These are phyloP conservation scores for Taurulus bubalis DNA, from an alignment of 2,113 vertebrate genomes.

Conservation along the genomic window DNA sequence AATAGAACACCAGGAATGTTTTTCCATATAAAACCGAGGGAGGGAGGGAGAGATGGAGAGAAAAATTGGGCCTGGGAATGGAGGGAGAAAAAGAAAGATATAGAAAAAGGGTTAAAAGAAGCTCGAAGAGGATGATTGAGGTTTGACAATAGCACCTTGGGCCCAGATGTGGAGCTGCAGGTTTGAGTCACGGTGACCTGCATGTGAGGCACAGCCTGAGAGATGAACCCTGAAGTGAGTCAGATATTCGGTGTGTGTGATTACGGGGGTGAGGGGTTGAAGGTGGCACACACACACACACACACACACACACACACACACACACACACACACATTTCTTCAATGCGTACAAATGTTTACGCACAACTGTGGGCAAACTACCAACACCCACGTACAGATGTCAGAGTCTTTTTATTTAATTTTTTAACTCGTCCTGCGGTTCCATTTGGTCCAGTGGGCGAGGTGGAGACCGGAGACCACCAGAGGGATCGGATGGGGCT, in stretches of 20 bases:
- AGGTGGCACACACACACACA: neutral
- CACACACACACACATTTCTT: neutral
- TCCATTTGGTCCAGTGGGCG: conserved; percentile 24
- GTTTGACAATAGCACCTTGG: conserved; percentile 64
- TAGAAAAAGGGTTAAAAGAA: neutral
- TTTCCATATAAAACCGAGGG: conserved; percentile 82
- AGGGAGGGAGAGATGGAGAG: conserved; percentile 57
- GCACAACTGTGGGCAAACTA: conserved; percentile 12
- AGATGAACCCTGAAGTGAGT: conserved; percentile 9
- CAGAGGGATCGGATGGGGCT: conserved; percentile 46
- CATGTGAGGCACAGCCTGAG: conserved; percentile 12
- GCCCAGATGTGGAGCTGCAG: conserved; percentile 74
- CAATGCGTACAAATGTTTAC: conserved; percentile 1
- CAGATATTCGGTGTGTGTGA: neutral
- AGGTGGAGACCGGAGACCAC: conserved; percentile 62
- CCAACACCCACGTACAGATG: conserved; percentile 16
- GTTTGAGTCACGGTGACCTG: conserved; percentile 46
- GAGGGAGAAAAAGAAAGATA: conserved; percentile 36
- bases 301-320: neutral
- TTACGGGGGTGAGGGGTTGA: neutral
- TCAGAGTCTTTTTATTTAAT: conserved; percentile 7
- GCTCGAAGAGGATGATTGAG: conserved; percentile 7
- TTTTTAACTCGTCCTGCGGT: conserved; percentile 5
- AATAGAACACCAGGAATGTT: conserved; percentile 84
- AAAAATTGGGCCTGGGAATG: conserved; percentile 24